These are phyloP conservation scores for Pachydiplax longipennis DNA, from an alignment of 2,888 invertebrate genomes.

Conservation along the genomic window DNA sequence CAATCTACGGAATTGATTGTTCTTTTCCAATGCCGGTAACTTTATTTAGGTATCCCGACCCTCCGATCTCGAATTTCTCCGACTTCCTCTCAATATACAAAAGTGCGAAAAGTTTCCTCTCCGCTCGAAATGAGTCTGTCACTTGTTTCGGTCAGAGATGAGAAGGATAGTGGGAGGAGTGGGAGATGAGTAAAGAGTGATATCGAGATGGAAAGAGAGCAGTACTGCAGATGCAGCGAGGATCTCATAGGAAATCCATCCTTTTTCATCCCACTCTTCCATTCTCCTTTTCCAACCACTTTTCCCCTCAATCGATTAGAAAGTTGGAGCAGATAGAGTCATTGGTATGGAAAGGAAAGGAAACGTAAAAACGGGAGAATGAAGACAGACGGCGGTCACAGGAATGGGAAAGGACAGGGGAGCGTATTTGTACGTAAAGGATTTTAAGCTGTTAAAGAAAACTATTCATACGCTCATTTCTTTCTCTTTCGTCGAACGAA, in stretches of 20 bases:
- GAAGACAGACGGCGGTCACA: neutral
- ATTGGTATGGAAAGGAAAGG: neutral
- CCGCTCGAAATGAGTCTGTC: neutral
- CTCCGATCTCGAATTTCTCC: neutral
- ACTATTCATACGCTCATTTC: too few relatives aligned
- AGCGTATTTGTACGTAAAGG: neutral
- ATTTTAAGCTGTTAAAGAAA: neutral
- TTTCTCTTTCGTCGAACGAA: too few relatives aligned
- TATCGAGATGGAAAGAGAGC: neutral
- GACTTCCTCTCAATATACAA: neutral
- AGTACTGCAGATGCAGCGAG: neutral
- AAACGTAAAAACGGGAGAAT: neutral
- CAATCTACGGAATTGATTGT: neutral
- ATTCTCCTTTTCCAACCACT: neutral
- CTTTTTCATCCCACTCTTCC: neutral
- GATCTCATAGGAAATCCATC: neutral
- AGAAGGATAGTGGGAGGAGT: neutral
- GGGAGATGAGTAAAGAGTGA: conserved; percentile 8
- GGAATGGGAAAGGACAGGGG: neutral
- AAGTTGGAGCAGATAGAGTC: neutral
- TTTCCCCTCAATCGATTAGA: neutral
- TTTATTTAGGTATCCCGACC: neutral
- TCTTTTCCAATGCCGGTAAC: neutral
- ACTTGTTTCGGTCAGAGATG: neutral
- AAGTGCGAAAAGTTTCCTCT: neutral